Percentiles rank a stretch among this genome's conserved stretches.
Evolutionary conservation across 2,113 vertebrate genomes (phyloP).

Genomic region (Spizaetus ornatus): DNA sequence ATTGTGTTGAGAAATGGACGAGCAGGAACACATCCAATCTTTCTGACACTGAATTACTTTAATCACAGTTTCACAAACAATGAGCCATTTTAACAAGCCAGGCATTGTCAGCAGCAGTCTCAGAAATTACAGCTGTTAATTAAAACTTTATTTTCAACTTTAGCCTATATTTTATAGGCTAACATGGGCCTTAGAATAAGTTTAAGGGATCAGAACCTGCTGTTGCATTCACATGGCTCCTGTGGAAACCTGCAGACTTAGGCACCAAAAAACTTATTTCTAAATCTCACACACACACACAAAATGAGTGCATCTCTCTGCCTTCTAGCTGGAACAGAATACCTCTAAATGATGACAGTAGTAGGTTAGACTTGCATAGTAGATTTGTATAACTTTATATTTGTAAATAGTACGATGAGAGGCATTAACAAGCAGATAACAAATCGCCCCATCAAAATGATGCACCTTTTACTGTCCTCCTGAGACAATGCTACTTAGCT

Average conservation of each 20-base stretch:
- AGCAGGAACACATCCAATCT: not conserved
- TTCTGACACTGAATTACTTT: not conserved
- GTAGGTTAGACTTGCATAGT: not conserved
- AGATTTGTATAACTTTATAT: not conserved
- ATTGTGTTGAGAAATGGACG: not conserved
- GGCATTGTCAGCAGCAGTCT: not conserved
- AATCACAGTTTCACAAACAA: not conserved
- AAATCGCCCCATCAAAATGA: not conserved
- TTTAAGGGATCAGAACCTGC: not conserved
- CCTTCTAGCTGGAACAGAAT: not conserved
- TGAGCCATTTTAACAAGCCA: not conserved
- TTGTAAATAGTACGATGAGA: not conserved
- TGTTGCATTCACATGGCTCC: not conserved
- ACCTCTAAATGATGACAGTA: not conserved
- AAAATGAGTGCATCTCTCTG: not conserved
- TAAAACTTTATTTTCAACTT: slow-evolving; percentile 5
- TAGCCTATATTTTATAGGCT: not conserved
- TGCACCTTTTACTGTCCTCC: not conserved
- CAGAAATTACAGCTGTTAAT: not conserved
- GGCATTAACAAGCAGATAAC: not conserved
- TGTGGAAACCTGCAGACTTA: not conserved
- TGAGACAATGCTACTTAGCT: not conserved
- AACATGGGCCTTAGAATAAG: not conserved
- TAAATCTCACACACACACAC: not conserved
- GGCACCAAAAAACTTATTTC: not conserved